These are phyloP conservation scores for Nymphalis polychloros DNA, from an alignment of 2,888 invertebrate species.

Conservation along the genomic window DNA sequence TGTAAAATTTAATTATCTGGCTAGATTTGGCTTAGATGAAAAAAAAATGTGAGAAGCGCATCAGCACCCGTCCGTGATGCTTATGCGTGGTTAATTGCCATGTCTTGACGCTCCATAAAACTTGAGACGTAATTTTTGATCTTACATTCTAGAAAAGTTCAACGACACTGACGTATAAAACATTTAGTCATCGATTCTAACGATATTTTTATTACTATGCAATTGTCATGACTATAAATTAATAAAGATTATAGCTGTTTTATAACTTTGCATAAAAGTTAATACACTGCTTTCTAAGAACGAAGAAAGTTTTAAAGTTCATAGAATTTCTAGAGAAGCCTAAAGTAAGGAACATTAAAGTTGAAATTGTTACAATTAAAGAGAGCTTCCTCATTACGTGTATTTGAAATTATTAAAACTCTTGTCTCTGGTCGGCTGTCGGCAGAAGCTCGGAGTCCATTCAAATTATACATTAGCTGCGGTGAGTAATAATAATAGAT, in stretches of 20 bases:
- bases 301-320: no score
- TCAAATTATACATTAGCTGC: neutral
- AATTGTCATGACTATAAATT: neutral
- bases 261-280: no score
- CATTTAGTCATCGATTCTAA: slow-evolving; percentile 29
- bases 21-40: slow-evolving; percentile 18
- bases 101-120: slow-evolving; percentile 77
- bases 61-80: slow-evolving; percentile 60
- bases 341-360: neutral
- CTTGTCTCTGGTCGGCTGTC: neutral
- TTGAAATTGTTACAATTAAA: neutral
- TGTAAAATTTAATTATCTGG: slow-evolving; percentile 41
- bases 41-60: slow-evolving; percentile 40
- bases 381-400: slow-evolving; percentile 1
- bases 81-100: slow-evolving; percentile 67
- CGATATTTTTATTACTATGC: slow-evolving; percentile 1
- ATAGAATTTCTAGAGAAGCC: neutral
- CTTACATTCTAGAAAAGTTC: slow-evolving; percentile 65
- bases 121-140: slow-evolving; percentile 64
- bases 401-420: neutral
- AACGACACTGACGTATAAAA: slow-evolving; percentile 50
- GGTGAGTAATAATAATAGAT: no score
- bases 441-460: neutral
- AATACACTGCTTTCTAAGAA: no score
- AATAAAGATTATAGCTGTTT: no score